Conservation (phyloP, 1,140 invertebrate species). For the Cydia pomonella region DNA sequence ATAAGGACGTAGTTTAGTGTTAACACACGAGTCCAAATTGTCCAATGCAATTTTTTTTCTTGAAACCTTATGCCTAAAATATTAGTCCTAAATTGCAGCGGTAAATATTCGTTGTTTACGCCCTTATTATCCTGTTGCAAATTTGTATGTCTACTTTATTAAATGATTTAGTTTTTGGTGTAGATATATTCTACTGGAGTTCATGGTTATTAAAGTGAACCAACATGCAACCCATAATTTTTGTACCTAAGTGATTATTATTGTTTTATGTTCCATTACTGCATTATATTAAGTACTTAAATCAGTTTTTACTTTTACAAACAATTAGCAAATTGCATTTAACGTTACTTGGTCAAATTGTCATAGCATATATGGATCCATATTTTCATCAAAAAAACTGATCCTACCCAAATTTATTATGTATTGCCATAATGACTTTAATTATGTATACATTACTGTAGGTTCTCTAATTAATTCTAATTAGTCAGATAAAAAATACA, state of each 20-base stretch:
- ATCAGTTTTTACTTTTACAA: too few relatives aligned
- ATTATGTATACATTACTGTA: background rate
- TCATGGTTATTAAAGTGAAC: too few relatives aligned
- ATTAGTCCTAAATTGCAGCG: background rate
- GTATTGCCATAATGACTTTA: background rate
- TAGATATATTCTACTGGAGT: too few relatives aligned
- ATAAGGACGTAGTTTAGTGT: background rate
- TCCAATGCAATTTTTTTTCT: background rate
- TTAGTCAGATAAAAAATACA: constrained; percentile 51
- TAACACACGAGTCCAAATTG: background rate
- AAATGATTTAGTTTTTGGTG: background rate
- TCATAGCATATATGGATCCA: too few relatives aligned
- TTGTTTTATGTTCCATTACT: too few relatives aligned
- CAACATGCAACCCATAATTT: too few relatives aligned
- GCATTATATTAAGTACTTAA: too few relatives aligned
- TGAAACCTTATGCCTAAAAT: background rate
- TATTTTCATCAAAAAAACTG: too few relatives aligned
- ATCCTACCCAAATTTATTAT: too few relatives aligned
- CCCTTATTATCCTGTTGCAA: background rate
- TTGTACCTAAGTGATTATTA: too few relatives aligned
- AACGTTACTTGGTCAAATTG: too few relatives aligned
- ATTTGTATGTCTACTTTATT: background rate
- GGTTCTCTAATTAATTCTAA: constrained; percentile 62
- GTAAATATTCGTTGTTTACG: background rate
- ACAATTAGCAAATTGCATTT: too few relatives aligned